These are phyloP conservation scores for Thalassoma bifasciatum DNA, from an alignment of 2,113 vertebrate species.

Conservation along the genomic window DNA sequence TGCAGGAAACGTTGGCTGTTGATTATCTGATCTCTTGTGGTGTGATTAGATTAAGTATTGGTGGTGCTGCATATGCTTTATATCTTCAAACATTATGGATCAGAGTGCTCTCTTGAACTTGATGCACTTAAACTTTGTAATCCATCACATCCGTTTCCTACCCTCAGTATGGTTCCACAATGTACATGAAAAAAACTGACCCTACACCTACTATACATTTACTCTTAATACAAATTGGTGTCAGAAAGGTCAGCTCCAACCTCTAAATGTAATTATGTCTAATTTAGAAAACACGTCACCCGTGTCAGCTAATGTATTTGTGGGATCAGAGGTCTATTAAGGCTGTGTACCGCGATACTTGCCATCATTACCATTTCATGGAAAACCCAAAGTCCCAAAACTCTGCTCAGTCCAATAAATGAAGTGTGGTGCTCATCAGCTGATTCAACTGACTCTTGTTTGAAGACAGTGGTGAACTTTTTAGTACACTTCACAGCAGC, in stretches of 20 bases:
- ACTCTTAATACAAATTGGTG: background rate
- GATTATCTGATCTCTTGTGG: background rate
- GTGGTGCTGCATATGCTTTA: background rate
- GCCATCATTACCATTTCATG: background rate
- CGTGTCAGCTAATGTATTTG: background rate
- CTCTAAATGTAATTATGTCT: background rate
- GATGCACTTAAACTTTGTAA: background rate
- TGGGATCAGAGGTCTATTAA: background rate
- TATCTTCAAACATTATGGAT: background rate
- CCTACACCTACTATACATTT: no score
- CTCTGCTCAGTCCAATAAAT: background rate
- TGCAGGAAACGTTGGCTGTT: background rate
- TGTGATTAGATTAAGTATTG: constrained; percentile 9
- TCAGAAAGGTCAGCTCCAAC: background rate
- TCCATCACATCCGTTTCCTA: background rate
- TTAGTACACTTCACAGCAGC: no score
- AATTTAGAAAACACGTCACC: background rate
- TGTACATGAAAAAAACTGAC: background rate
- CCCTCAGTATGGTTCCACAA: background rate
- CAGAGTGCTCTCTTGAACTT: background rate
- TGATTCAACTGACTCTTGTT: no score
- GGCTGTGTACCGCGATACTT: background rate
- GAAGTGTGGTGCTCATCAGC: no score
- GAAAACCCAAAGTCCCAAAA: background rate
- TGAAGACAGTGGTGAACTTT: no score